Evolutionary conservation across 2,113 vertebrate species (phyloP), one percentile per base, ranked within the genome.

Genomic region (Xenopus laevis): DNA sequence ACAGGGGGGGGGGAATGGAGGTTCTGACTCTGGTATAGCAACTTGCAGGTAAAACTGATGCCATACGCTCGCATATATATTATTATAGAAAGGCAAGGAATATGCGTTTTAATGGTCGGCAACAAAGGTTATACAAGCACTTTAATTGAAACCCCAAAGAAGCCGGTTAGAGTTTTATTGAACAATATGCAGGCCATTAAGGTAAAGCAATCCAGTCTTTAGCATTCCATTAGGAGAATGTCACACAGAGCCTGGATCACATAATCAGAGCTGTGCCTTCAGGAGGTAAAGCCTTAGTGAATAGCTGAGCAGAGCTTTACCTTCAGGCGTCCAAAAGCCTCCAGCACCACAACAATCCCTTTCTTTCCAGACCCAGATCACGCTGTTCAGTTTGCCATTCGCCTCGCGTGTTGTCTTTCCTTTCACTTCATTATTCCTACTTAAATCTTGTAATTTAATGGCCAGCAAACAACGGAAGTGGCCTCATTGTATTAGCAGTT

Each of bases 251-350:
- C 18, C 44, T 52, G 45, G 44, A 72, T 77, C 30, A 33, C 40
- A 50, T 55, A 77, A 74, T 46, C 78, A 40, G 73, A 81, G 17
- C 40, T 47, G 30, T 70, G 33, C 44, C 15, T 77, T 73, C 61
- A 64, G 20, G 59, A 78, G 55, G 16, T 30, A 81, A 40, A 40
- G 63, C 1, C 67, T 44, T 62, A 10, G n/a, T 79, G 60, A 46
- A 18, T 62, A 33, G 10, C 3, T 78, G 65, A 65, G 46, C 63
- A 80, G 68, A 70, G 64, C 50, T 64, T 77, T 40, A 44, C 4
- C 33, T 7, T 70, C 16, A 70, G 30, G 58, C 27, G 77, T 77
- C 11, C 11, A 0, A 55, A 16, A n/a, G 53, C 65, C 47, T 79
- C 73, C 13, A 0, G 53, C 75, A 47, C 69, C 46, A 47, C 0